Base-by-base conservation (phyloP, 2,797 vertebrate genomes). In the Allobates femoralis region DNA sequence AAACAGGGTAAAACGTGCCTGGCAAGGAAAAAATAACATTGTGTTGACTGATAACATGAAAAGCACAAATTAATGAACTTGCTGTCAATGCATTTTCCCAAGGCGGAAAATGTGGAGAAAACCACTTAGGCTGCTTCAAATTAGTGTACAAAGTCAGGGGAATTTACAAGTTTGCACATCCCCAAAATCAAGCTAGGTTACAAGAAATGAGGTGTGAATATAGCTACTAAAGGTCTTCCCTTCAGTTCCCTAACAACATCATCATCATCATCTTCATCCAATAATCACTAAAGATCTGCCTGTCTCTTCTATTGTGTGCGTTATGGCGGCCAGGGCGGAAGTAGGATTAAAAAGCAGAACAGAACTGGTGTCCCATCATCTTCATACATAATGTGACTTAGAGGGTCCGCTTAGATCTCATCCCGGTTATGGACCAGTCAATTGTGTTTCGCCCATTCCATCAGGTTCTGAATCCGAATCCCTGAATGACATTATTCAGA, bases 31-130 rank as follows among this genome's bases (percentile, higher is more conserved):
- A 37, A 69, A 80, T 14, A 55, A 23, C 53, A 69, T 83, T 79
- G 81, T 79, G 50, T 41, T 79, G 26, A 62, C 80, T 73, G 81
- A 84, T 87, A 56, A 87, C 23, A 19, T 30, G n/a, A 32, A 62
- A 87, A 28, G 18, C 71, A 46, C 16, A 66, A 56, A 71, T 79
- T 79, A 53, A 90, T 69, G 46, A 89, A 67, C 83, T 85, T 41
- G 85, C 19, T 55, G 46, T 56, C 77, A 34, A 89, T 79, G 76
- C 81, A 84, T 79, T 83, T 84, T 83, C 19, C 69, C 15, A 51
- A 62, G 64, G 53, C 21, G n/a, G 55, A n/a, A 76, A 7, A 28
- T 5, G 15, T 32, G 34, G 50, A 34, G 12, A 67, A 56, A 56
- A 58, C 76, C 15, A 26, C 18, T 30, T 56, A 77, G 28, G 16